These are phyloP conservation scores for Grammomys surdaster DNA, from an alignment of 2,113 vertebrate species.

Conservation along the genomic window DNA sequence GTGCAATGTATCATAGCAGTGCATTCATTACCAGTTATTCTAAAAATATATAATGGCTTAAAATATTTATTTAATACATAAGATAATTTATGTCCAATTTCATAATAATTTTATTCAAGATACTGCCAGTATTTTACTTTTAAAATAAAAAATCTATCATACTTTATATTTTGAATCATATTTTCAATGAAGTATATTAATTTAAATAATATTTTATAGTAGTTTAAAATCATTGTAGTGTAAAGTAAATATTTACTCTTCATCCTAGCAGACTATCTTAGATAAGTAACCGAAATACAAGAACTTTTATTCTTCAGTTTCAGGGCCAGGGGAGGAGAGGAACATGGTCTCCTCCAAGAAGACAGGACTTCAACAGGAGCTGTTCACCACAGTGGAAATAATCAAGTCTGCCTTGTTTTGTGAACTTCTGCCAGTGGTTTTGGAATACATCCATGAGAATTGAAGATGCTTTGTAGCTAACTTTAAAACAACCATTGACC, in stretches of 20 bases:
- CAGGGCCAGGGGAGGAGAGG: background rate
- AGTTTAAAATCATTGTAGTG: background rate
- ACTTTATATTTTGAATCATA: background rate
- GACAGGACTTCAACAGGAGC: background rate
- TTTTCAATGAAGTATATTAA: constrained; percentile 39
- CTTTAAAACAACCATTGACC: background rate
- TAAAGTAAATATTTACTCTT: constrained; percentile 18
- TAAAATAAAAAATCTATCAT: background rate
- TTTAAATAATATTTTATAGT: background rate
- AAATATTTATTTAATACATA: background rate
- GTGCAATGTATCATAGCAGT: background rate
- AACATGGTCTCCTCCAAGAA: background rate
- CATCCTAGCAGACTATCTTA: background rate
- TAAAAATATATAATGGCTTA: background rate
- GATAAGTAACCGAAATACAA: background rate
- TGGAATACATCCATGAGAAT: constrained; percentile 36
- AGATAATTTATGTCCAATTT: constrained; percentile 35
- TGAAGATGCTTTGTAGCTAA: constrained; percentile 72
- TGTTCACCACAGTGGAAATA: constrained; percentile 43
- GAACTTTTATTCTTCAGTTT: constrained; percentile 36
- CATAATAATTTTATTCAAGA: background rate
- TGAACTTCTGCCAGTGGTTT: constrained; percentile 65
- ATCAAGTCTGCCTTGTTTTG: constrained; percentile 35
- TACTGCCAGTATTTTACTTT: background rate
- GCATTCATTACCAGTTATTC: background rate